Evolutionary conservation across 2,888 invertebrate genomes (phyloP).

Genomic region (Argyresthia albistria): DNA sequence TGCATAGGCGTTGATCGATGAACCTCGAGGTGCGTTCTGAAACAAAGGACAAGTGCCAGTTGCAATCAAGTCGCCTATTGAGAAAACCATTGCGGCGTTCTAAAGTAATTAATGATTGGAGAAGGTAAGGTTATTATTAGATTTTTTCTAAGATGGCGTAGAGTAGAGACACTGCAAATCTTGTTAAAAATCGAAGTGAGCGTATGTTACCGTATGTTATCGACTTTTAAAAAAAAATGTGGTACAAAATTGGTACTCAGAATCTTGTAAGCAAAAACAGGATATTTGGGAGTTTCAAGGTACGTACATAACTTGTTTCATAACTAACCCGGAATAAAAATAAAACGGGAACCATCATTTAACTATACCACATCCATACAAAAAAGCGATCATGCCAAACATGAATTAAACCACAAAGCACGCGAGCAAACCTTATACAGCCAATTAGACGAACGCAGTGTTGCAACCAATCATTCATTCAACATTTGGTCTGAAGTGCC

Average conservation of each 20-base stretch:
- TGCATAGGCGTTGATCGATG: conserved; percentile 49
- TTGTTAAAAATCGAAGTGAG: too few relatives aligned
- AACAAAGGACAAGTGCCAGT: conserved; percentile 61
- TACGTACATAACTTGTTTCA: too few relatives aligned
- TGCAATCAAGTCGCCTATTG: conserved; percentile 60
- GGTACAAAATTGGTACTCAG: too few relatives aligned
- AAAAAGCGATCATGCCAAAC: background rate
- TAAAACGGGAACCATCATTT: too few relatives aligned
- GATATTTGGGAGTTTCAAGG: too few relatives aligned
- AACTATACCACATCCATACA: background rate
- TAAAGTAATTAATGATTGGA: background rate
- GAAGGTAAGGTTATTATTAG: background rate
- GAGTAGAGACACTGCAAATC: too few relatives aligned
- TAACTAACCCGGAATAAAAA: too few relatives aligned
- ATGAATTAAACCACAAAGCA: conserved; percentile 15
- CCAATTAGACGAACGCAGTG: conserved; percentile 58
- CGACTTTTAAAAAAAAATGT: too few relatives aligned
- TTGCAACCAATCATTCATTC: conserved; percentile 66
- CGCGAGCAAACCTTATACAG: conserved; percentile 58
- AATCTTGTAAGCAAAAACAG: too few relatives aligned
- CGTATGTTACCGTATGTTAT: too few relatives aligned
- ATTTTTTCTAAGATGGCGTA: background rate
- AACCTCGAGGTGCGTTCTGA: conserved; percentile 40
- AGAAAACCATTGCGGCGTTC: background rate
- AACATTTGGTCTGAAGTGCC: conserved; percentile 21